Conservation (phyloP, 30 jellyfish, hydroid and myxozoan species). For the Pelagia noctiluca region DNA sequence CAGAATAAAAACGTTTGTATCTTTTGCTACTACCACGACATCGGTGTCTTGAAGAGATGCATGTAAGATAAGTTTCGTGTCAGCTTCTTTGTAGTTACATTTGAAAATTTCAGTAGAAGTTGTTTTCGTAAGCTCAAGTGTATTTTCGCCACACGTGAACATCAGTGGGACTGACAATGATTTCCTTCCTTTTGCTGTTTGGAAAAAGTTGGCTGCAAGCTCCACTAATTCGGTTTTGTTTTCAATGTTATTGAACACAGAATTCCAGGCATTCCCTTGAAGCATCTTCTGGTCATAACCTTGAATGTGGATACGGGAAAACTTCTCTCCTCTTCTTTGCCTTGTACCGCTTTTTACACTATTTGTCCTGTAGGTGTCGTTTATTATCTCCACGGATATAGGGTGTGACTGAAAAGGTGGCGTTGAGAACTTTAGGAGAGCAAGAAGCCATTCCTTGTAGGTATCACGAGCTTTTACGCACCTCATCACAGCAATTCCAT, state of each 20-base stretch:
- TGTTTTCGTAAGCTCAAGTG: conserved; percentile 12
- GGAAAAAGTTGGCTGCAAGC: conserved; percentile 29
- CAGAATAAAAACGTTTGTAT: too few relatives aligned
- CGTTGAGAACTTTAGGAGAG: conserved; percentile 18
- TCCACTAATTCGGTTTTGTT: conserved; percentile 6
- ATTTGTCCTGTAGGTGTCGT: not conserved
- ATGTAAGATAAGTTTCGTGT: not conserved
- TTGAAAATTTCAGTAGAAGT: not conserved
- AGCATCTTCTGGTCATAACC: conserved; percentile 42
- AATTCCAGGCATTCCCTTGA: conserved; percentile 39
- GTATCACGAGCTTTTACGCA: conserved; percentile 20
- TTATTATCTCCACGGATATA: conserved; percentile 16
- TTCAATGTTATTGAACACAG: conserved; percentile 14
- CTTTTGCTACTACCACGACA: too few relatives aligned
- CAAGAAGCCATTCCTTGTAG: conserved; percentile 25
- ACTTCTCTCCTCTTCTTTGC: not conserved
- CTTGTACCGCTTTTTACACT: conserved; percentile 9
- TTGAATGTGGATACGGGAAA: conserved; percentile 13
- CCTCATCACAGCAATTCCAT: conserved; percentile 29
- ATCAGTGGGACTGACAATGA: not conserved
- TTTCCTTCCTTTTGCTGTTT: conserved; percentile 7
- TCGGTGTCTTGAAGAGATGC: too few relatives aligned
- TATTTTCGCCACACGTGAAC: not conserved
- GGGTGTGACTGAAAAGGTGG: conserved; percentile 21
- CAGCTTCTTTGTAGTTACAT: conserved; percentile 8